These are phyloP conservation scores for Diplodus puntazzo DNA, from an alignment of 2,797 vertebrate genomes.

Conservation along the genomic window DNA sequence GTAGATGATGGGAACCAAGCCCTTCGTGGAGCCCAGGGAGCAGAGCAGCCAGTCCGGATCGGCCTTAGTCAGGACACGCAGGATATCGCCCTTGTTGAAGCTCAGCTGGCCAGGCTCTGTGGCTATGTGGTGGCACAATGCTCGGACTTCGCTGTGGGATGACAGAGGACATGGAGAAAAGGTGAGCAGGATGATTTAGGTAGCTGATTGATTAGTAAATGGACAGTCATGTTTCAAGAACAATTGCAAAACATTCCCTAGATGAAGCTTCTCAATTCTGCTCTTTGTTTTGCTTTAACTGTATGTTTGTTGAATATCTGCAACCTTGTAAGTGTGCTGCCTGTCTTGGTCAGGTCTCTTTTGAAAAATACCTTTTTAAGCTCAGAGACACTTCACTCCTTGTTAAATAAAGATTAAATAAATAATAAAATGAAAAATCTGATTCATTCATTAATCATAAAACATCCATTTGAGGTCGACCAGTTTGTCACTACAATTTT, in stretches of 20 bases:
- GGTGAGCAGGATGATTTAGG: background rate
- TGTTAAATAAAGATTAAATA: too few species aligned
- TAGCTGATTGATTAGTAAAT: background rate
- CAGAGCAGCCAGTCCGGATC: constrained; percentile 93
- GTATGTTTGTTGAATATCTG: too few species aligned
- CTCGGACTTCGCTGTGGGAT: constrained; percentile 88
- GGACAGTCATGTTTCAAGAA: background rate
- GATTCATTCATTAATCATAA: background rate
- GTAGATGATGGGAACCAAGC: constrained; percentile 94
- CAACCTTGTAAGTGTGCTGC: too few species aligned
- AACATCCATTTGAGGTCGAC: background rate
- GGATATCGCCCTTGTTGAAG: constrained; percentile 92
- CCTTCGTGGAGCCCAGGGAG: constrained; percentile 84
- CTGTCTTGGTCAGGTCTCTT: too few species aligned
- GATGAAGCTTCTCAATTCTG: too few species aligned
- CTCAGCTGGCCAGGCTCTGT: constrained; percentile 93
- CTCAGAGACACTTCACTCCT: too few species aligned
- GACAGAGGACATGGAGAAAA: background rate
- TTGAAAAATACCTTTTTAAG: too few species aligned
- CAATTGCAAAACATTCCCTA: too few species aligned
- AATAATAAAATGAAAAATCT: too few species aligned
- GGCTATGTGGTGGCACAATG: constrained; percentile 93
- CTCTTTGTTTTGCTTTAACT: too few species aligned
- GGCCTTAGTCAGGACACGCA: constrained; percentile 88
- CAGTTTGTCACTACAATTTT: background rate